Percentiles rank a stretch among this genome's conserved stretches.
phyloP scores from a whole-genome alignment of 1,140 invertebrate species.

The Atta colombica region DNA sequence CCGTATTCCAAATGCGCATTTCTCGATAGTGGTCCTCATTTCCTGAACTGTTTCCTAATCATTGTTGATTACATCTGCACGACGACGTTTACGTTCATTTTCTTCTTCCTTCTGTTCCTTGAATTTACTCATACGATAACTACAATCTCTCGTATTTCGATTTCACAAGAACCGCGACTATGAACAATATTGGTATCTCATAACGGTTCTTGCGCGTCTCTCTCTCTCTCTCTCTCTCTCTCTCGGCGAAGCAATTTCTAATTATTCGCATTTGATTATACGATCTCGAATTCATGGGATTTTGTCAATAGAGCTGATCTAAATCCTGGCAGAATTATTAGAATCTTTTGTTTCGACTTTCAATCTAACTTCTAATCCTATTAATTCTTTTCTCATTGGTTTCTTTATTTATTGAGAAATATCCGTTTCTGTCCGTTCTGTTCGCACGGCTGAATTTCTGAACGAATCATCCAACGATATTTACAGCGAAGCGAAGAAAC shows the following conservation, averaged over 20 bases:
- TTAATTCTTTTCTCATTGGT: background rate
- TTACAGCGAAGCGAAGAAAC: background rate
- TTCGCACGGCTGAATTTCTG: conserved; percentile 2
- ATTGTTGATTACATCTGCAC: conserved; percentile 57
- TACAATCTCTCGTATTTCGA: background rate
- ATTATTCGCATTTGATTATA: conserved; percentile 20
- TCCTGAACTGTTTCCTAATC: background rate
- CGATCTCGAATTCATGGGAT: background rate
- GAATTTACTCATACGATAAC: background rate
- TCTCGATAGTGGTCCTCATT: conserved; percentile 40
- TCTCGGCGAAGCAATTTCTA: conserved; percentile 3
- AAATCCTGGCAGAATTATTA: conserved; percentile 4
- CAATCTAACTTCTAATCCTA: background rate
- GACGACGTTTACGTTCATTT: conserved; percentile 26
- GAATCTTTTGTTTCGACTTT: conserved; percentile 8
- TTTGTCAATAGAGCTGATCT: background rate
- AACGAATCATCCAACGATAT: background rate
- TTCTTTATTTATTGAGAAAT: background rate
- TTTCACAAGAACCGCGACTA: conserved; percentile 22
- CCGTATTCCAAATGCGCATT: background rate
- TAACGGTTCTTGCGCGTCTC: conserved; percentile 10
- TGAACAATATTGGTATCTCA: background rate
- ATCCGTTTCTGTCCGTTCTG: conserved; percentile 7
- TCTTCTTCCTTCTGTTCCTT: background rate
- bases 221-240: background rate